Evolutionary conservation across 2,113 vertebrate genomes (phyloP), one percentile per base, ranked within the genome.

Genomic region (Chlamydotis undulata): DNA sequence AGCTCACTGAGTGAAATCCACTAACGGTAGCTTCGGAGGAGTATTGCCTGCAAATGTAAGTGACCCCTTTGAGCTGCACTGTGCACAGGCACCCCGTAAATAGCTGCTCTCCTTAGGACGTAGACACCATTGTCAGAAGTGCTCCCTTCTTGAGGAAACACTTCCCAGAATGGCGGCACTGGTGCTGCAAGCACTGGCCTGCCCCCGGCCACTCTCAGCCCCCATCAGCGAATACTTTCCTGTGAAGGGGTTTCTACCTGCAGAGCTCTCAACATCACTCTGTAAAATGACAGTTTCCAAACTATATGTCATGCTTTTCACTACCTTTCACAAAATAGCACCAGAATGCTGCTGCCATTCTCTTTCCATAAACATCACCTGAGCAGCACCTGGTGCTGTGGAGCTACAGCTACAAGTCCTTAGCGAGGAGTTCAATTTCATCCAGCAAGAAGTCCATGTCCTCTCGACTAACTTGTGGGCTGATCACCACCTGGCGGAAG

Each of bases 401-500:
- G 60, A 94, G 83, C 83, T 92, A 84, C 90, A 96, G 95, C 97
- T 98, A 98, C 97, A 99, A 97, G 89, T 99, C 98, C 92, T 96
- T 98, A 35, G 98, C 98, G 69, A 99, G 98, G 2, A 94, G 94
- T 39, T 99, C 96, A 5, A 99, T 99, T 95, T 99, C 98, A 47
- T 99, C 98, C 96, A 99, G 96, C 81, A 99, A 95, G 93, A 99
- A 99, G 97, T 99, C 98, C 98, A 99, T 96, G 95, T 99, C 98
- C 77, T 98, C 96, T 47, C 97, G 97, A 96, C 98, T 98, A 73
- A 98, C 98, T 65, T 98, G 98, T 0, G 98, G 98, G 71, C 97
- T 99, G 97, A 99, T 99, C 67, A 99, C 83, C 69, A 99, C 97
- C 94, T 98, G 98, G 64, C 98, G 98, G 96, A 99, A 99, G 91